Evolutionary conservation across 2,888 invertebrate species (phyloP), one percentile per base, ranked within the genome.

Genomic region (Mechanitis mazaeus): DNA sequence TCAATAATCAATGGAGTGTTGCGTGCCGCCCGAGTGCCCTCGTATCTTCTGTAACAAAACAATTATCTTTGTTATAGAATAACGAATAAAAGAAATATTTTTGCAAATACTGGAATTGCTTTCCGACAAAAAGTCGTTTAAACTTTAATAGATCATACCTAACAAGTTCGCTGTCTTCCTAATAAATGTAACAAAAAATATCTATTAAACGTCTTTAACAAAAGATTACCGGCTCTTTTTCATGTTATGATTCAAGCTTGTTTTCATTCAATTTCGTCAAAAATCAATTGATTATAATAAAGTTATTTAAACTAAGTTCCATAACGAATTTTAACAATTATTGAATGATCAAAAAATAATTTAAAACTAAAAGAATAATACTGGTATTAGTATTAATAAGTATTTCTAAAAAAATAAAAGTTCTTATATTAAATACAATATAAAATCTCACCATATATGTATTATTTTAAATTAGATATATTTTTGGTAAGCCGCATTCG

Each of bases 361-460:
- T 7, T 42, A 42, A 42, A 42, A 42, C 9, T 9, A 42, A 42
- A 42, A 35, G 4, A 42, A 42, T n/a, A 20, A 20, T 20, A 20
- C 20, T 20, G 20, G 20, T 20, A 20, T 20, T 20, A 20, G 20
- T 20, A 20, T 20, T 20, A 20, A 20, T 20, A 20, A 20, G 20
- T 20, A 20, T 20, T 20, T 20, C 20, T 20, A 20, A 20, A 20
- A 20, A 20, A 20, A 20, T 20, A 20, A 20, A 20, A 20, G 20
- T 20, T 20, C 9, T 42, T 11, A 9, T 42, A 42, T 31, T 31
- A 50, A 50, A 50, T n/a, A 31, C 28, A 31, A 31, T 2, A 1
- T 47, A 3, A 42, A 42, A 20, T 59, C 66, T 66, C 62, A 66
- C 66, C 66, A 62, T 45, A 55, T 35, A 20, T 47, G 54, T 54